A percentile compares a stretch with the other conserved stretches of the same genome.
These are phyloP conservation scores for Drosophila carrolli DNA, from an alignment of 1,140 invertebrate genomes.

Conservation along the genomic window DNA sequence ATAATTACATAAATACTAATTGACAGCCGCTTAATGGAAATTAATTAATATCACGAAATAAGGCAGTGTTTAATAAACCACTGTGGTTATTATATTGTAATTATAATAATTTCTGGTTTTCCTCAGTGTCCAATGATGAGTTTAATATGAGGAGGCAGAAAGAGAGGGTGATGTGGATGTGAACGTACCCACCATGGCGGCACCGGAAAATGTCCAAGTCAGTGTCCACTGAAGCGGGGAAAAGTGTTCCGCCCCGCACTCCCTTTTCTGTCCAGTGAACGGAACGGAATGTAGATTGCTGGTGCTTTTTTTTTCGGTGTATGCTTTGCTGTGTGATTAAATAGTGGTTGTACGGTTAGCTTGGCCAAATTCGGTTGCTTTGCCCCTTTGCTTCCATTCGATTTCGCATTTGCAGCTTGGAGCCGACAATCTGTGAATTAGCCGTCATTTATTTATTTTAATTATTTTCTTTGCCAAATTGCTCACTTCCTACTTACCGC, in stretches of 20 bases:
- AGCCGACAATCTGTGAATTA: constrained; percentile 37
- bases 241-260: constrained; percentile 17
- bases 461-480: constrained; percentile 82
- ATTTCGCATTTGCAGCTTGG: constrained; percentile 24
- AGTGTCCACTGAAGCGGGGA: constrained; percentile 70
- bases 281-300: constrained; percentile 25
- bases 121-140: constrained; percentile 41
- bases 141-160: constrained; percentile 35
- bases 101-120: neutral
- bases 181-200: constrained; percentile 36
- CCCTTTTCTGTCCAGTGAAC: constrained; percentile 24
- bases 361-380: constrained; percentile 4
- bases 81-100: neutral
- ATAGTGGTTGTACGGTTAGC: constrained; percentile 21
- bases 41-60: neutral
- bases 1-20: no score
- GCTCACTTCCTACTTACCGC: constrained; percentile 69
- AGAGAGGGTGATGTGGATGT: constrained; percentile 34
- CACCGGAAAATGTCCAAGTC: constrained; percentile 70
- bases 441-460: constrained; percentile 73
- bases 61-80: no score
- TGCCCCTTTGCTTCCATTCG: constrained; percentile 11
- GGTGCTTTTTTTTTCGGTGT: constrained; percentile 19
- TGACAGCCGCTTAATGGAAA: no score
- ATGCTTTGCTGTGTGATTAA: constrained; percentile 26